Evolutionary conservation across 2,113 vertebrate species (phyloP).

Genomic region (Microcebus ravelobensis): DNA sequence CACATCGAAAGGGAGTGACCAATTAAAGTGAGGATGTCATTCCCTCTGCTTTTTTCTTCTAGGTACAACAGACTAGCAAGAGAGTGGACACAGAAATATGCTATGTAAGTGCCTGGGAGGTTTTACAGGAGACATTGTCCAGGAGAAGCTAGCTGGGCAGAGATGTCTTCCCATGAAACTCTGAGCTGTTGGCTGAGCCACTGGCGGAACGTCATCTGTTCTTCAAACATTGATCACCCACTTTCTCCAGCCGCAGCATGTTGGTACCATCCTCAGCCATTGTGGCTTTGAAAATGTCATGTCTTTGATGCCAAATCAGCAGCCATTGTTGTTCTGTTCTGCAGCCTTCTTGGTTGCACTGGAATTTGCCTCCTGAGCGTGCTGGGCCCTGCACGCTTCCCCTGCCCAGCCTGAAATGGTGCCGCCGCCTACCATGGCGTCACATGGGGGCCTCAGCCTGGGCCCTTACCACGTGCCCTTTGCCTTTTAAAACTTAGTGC

Average conservation of each 20-base stretch:
- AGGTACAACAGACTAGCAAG: conserved; percentile 70
- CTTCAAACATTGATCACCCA: not conserved
- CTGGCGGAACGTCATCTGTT: not conserved
- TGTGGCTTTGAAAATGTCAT: not conserved
- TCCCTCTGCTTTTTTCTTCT: conserved; percentile 40
- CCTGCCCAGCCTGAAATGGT: not conserved
- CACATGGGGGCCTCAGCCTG: not conserved
- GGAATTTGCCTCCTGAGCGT: not conserved
- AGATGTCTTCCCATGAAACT: not conserved
- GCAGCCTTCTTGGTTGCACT: conserved; percentile 9
- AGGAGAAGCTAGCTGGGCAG: conserved; percentile 7
- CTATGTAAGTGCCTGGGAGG: conserved; percentile 52
- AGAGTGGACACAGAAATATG: conserved; percentile 71
- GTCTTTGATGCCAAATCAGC: conserved; percentile 27
- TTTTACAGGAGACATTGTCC: not conserved
- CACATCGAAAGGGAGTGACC: not conserved
- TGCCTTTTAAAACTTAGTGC: conserved; percentile 34
- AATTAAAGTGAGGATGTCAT: not conserved
- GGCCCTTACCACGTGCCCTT: not conserved
- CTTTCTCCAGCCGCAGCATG: not conserved
- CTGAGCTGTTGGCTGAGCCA: not conserved
- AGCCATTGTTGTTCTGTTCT: not conserved
- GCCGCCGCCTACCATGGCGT: not conserved
- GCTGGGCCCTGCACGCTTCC: not conserved
- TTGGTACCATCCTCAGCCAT: not conserved